These are phyloP conservation scores for Muscicapa adusta DNA, from an alignment of 2,113 vertebrate species.

Conservation along the genomic window DNA sequence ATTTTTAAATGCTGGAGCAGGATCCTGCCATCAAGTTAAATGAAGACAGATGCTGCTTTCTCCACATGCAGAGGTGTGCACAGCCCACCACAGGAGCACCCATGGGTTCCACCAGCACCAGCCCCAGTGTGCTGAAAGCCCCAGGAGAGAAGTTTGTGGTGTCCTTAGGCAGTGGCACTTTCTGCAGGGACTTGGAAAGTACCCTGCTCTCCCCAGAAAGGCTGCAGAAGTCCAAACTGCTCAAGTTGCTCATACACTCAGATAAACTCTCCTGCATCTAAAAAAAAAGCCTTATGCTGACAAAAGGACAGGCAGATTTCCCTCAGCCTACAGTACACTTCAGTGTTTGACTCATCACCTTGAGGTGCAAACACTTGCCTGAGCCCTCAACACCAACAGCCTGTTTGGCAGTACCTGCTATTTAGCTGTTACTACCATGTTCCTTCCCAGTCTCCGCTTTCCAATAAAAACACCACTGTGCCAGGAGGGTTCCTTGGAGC, in stretches of 20 bases:
- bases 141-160: background rate
- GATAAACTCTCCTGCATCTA: background rate
- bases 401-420: background rate
- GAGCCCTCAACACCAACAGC: background rate
- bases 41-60: background rate
- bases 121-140: fast-evolving
- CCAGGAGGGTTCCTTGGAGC: background rate
- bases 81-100: background rate
- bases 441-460: background rate
- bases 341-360: background rate
- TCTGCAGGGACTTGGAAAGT: background rate
- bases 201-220: background rate
- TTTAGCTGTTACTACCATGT: background rate
- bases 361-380: background rate
- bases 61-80: background rate
- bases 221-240: background rate
- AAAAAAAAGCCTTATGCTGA: background rate
- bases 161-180: background rate
- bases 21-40: background rate
- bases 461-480: background rate
- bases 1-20: background rate
- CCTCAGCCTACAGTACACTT: background rate
- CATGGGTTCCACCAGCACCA: fast-evolving
- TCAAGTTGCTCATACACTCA: background rate
- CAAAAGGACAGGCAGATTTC: background rate